Base-by-base conservation (phyloP, 2,113 vertebrate genomes). In the Vireo altiloquus region DNA sequence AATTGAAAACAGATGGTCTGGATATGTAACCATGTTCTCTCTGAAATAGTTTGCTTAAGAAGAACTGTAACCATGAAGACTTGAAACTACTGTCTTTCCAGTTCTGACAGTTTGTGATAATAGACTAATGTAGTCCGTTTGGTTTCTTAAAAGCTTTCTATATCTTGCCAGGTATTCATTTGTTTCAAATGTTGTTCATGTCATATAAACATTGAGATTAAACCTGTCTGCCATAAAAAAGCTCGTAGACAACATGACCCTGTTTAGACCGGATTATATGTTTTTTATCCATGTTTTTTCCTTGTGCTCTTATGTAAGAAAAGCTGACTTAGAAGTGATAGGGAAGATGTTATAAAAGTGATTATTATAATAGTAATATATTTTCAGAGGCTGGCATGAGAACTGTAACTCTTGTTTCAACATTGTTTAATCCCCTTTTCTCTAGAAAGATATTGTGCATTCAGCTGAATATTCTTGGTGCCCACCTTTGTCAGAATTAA, bases 401-500 rank as follows among this genome's bases (percentile, higher is more conserved):
- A 91, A 92, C 12, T 25, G 17, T 15, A 39, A 7, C 9, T 47
- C 15, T 87, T 65, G 3, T 79, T 82, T 77, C 63, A 92, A 56
- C 19, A 44, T 22, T 63, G 13, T 77, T 79, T 71, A 75, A 91
- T 90, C 21, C 3, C 6, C 23, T 96, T 66, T 94, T 47, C 49
- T 50, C 27, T 85, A 98, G 98, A 98, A 97, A 33, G 98, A 98
- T 63, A 96, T 98, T 44, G 4, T 50, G 42, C 91, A 66, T 23
- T 98, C 95, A 65, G 79, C 96, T 82, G 98, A 98, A 76, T 90
- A 97, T 63, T 95, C 97, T 33, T 98, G 98, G 87, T 99, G 98
- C 75, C 97, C 93, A 28, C 93, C 97, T 80, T 97, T 99, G 61
- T 96, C 98, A n/a, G 98, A 99, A 89, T 95, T 99, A 82, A 98